Evolutionary conservation across 2,113 vertebrate species (phyloP).

Genomic region (Hystrix cristata): DNA sequence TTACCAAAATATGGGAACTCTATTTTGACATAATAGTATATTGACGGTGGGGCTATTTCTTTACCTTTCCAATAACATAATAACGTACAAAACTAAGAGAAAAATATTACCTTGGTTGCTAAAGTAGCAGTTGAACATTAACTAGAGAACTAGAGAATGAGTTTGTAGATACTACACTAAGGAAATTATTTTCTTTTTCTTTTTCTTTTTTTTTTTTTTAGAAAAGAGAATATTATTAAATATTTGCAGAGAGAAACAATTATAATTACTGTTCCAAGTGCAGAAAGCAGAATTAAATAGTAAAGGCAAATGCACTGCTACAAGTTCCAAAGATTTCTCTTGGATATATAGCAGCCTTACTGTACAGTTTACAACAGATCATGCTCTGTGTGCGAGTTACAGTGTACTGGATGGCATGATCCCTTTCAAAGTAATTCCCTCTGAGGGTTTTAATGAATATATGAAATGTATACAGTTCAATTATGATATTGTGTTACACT

Average conservation of each 20-base stretch:
- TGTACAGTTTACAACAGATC: not conserved
- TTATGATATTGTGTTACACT: not conserved
- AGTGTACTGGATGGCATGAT: not conserved
- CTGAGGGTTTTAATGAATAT: not conserved
- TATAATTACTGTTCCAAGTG: not conserved
- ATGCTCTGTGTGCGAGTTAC: accelerated
- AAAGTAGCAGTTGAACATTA: not conserved
- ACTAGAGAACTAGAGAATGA: not conserved
- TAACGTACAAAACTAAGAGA: not conserved
- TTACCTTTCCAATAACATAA: constrained; percentile 6
- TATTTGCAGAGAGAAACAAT: not conserved
- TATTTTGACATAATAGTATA: not conserved
- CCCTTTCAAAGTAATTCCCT: not conserved
- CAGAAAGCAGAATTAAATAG: not conserved
- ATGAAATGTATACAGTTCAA: not conserved
- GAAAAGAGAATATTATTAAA: not conserved
- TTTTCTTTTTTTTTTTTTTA: not conserved
- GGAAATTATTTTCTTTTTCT: not conserved
- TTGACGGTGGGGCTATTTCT: not conserved
- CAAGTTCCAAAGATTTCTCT: not conserved
- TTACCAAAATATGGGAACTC: not conserved
- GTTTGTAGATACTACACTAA: not conserved
- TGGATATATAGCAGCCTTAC: not conserved
- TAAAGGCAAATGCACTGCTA: not conserved
- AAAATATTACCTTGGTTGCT: not conserved